Conservation (phyloP, 2,113 vertebrate species). For the Oceanodroma tethys region DNA sequence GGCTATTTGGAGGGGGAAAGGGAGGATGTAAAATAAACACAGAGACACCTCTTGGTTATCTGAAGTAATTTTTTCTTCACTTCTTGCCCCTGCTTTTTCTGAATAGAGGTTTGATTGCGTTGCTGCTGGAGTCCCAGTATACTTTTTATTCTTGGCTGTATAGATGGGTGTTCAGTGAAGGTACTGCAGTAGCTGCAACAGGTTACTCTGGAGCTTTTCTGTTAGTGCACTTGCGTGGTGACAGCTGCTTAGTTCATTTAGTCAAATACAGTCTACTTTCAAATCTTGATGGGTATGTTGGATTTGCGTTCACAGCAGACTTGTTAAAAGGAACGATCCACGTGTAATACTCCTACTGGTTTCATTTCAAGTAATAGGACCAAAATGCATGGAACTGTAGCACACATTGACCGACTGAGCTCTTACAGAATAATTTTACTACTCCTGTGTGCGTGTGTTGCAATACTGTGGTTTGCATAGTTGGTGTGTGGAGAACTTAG, state of each 20-base stretch:
- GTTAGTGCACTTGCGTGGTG: background rate
- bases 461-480: background rate
- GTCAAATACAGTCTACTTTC: background rate
- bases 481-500: background rate
- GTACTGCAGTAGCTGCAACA: background rate
- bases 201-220: background rate
- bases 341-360: background rate
- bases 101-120: background rate
- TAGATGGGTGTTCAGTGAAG: background rate
- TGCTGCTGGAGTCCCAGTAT: background rate
- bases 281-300: background rate
- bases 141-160: background rate
- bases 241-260: background rate
- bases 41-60: background rate
- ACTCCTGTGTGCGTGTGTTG: background rate
- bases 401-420: accelerated
- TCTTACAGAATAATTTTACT: background rate
- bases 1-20: background rate
- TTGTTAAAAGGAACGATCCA: background rate
- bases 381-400: background rate
- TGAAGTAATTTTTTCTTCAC: background rate
- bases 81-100: background rate
- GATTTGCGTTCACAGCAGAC: background rate
- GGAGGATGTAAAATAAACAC: background rate
- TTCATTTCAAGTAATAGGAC: background rate